Evolutionary conservation across 1,140 invertebrate genomes (phyloP).

Genomic region (Alviniconcha marisindica): DNA sequence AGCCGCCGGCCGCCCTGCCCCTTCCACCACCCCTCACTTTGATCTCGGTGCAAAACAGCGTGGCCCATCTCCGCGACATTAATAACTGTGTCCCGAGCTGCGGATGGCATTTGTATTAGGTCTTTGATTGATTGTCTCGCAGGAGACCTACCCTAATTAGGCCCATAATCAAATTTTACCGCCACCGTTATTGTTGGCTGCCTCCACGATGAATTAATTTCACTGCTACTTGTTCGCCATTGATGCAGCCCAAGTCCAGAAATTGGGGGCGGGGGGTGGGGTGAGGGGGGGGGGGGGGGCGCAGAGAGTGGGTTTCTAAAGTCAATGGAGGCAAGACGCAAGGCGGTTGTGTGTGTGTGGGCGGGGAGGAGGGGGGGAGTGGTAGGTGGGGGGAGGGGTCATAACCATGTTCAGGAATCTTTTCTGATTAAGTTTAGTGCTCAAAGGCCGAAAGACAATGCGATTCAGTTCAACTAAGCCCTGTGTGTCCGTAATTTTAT

Average conservation of each 20-base stretch:
- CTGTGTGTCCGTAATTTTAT: no score
- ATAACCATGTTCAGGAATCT: not conserved
- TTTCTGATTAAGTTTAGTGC: no score
- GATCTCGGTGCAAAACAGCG: not conserved
- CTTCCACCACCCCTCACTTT: not conserved
- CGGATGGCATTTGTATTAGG: constrained; percentile 60
- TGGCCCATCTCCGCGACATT: constrained; percentile 51
- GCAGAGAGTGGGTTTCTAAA: no score
- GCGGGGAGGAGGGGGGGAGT: not conserved
- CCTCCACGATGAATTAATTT: constrained; percentile 59
- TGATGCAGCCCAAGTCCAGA: constrained; percentile 5
- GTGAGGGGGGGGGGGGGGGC: not conserved
- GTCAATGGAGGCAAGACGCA: no score
- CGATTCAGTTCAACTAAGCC: no score
- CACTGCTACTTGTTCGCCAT: constrained; percentile 43
- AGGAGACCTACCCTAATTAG: constrained; percentile 59
- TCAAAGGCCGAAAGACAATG: no score
- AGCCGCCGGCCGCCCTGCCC: not conserved
- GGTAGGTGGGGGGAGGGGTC: not conserved
- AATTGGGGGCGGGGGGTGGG: not conserved
- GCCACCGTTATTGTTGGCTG: constrained; percentile 53
- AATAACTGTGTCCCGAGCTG: constrained; percentile 55
- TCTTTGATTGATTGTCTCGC: constrained; percentile 59
- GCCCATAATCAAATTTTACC: constrained; percentile 62
- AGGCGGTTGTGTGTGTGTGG: no score